Evolutionary conservation across 2,797 vertebrate genomes (phyloP).

Genomic region (Nyctalus aviator): DNA sequence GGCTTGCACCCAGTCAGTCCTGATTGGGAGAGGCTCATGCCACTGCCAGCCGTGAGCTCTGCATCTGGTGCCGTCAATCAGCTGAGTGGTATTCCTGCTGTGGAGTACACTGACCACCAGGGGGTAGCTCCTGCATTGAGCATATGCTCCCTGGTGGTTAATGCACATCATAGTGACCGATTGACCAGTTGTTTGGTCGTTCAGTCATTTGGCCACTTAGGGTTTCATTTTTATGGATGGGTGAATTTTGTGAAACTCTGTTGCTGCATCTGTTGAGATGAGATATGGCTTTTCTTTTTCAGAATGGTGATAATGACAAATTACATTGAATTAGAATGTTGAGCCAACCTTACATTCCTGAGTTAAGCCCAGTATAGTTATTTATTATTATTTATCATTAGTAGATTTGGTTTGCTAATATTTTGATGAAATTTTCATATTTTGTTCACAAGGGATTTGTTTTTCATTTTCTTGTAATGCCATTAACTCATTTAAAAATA

Average conservation of each 20-base stretch:
- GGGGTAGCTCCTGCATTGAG: too few species aligned
- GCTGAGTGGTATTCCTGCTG: too few species aligned
- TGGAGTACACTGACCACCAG: too few species aligned
- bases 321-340: background rate
- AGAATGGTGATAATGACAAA: background rate
- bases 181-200: too few species aligned
- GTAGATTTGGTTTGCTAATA: constrained; percentile 30
- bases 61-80: too few species aligned
- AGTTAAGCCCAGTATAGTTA: background rate
- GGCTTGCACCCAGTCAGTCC: too few species aligned
- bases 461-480: constrained; percentile 20
- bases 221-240: background rate
- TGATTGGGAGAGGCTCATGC: too few species aligned
- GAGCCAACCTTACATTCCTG: background rate
- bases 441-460: constrained; percentile 13
- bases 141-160: too few species aligned
- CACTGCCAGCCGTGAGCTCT: too few species aligned
- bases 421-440: constrained; percentile 22
- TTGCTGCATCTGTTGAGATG: background rate
- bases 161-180: too few species aligned
- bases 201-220: too few species aligned
- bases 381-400: constrained; percentile 1
- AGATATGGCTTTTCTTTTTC: background rate
- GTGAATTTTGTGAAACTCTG: background rate
- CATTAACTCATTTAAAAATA: background rate